Evolutionary conservation across 2,797 vertebrate species (phyloP), one percentile per base, ranked within the genome.

Genomic region (Melanotaenia trifasciata): DNA sequence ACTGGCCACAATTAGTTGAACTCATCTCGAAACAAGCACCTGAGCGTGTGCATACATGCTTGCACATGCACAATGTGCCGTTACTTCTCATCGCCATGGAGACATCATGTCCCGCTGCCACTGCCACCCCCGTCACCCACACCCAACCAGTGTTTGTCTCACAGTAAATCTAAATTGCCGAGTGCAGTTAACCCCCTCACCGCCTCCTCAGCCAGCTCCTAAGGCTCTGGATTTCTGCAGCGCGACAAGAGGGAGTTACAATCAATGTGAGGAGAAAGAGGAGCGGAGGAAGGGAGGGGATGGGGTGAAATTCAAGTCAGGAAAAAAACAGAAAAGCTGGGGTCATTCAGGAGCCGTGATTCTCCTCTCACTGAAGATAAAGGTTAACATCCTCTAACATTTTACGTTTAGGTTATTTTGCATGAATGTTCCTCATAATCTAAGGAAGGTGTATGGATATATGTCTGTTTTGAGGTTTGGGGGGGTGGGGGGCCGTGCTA

Each of bases 141-240:
- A 45, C 70, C 76, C 74, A 64, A 79, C 76, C 84, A 76, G 82
- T 90, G 85, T 91, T 84, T 85, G 87, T 90, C 88, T 91, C 88
- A 85, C 84, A 79, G 89, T 90, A 90, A 90, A 93, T 93, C 89
- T 92, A 93, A 93, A 93, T 91, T 91, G 90, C 84, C 68, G 85
- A 87, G 82, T 38, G 80, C 84, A 83, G 90, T 92, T 92, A 92
- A 90, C 90, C 90, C 74, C 78, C 73, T 81, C 81, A 87, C 87
- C 86, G 57, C 57, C 56, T 70, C 80, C 75, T 66, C 78, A 72
- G 69, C 64, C 65, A 6, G 32, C 79, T 74, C 77, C 74, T 58
- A 58, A 78, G 68, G 72, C 83, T 84, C 66, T 59, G 74, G 40
- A 69, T 84, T 73, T 72, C 61, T 74, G 78, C 70, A 28, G 77